Percentiles rank a stretch among this genome's conserved stretches.
These are phyloP conservation scores for Dicaeum eximium DNA, from an alignment of 2,113 vertebrate species.

Conservation along the genomic window DNA sequence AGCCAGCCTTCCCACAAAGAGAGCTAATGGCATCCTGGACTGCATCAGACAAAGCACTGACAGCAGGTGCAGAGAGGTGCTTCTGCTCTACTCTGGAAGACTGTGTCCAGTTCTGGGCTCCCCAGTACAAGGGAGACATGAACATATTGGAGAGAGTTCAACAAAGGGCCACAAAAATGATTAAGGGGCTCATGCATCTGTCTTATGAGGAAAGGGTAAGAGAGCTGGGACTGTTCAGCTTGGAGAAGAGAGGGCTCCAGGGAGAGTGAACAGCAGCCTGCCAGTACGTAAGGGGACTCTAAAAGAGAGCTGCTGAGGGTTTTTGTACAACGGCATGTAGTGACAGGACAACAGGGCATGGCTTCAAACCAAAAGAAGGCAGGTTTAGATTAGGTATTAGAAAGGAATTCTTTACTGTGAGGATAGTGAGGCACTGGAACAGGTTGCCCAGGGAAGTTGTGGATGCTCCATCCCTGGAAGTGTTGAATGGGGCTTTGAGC, in stretches of 20 bases:
- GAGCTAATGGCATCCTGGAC: background rate
- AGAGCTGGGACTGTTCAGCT: background rate
- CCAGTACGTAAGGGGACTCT: background rate
- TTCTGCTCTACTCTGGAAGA: fast-evolving
- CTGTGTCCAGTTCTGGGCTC: background rate
- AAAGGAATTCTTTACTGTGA: background rate
- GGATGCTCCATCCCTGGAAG: background rate
- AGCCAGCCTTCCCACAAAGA: background rate
- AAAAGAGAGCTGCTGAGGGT: background rate
- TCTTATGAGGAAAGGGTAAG: background rate
- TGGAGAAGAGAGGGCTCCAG: background rate
- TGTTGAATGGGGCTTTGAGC: background rate
- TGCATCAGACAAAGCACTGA: background rate
- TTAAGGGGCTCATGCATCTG: background rate
- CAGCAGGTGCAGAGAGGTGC: background rate
- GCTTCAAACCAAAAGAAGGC: background rate
- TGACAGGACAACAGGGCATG: background rate
- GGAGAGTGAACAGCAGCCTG: background rate
- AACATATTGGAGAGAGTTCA: background rate
- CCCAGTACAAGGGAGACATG: background rate
- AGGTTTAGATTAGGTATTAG: background rate
- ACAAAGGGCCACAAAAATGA: background rate
- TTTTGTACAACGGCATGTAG: fast-evolving
- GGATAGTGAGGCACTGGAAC: background rate
- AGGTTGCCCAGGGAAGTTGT: background rate